phyloP scores from a whole-genome alignment of 2,888 invertebrate genomes.

The Coenonympha glycerion region DNA sequence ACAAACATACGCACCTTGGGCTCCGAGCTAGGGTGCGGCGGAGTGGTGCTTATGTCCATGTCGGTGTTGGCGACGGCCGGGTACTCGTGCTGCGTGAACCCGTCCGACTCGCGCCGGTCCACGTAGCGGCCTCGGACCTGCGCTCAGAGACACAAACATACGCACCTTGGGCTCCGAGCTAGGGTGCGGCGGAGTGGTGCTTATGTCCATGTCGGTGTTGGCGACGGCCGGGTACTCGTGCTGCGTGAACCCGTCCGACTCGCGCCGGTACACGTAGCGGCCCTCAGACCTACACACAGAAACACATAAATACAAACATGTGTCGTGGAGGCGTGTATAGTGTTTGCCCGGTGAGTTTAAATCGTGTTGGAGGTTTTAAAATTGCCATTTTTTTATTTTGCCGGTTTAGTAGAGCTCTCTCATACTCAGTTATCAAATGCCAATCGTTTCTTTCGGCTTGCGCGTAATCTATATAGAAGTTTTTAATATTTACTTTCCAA shows the following conservation, averaged over 20 bases:
- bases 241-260: conserved; percentile 73
- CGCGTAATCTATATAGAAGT: too few relatives aligned
- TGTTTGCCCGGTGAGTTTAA: conserved; percentile 33
- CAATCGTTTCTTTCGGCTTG: too few relatives aligned
- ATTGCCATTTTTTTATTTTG: too few relatives aligned
- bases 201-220: conserved; percentile 72
- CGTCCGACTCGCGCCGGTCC: conserved; percentile 75
- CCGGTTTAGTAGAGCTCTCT: too few relatives aligned
- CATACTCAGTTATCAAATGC: too few relatives aligned
- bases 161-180: conserved; percentile 43
- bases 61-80: conserved; percentile 61
- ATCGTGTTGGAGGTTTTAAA: conserved; percentile 18
- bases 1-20: conserved; percentile 34
- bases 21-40: conserved; percentile 59
- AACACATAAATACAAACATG: conserved; percentile 33
- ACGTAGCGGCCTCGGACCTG: conserved; percentile 78
- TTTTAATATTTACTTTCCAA: too few relatives aligned
- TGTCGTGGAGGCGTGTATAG: conserved; percentile 12
- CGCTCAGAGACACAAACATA: conserved; percentile 11
- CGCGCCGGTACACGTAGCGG: conserved; percentile 78
- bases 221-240: conserved; percentile 76
- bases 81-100: conserved; percentile 78
- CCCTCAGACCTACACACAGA: conserved; percentile 72
- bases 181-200: conserved; percentile 69
- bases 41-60: conserved; percentile 73